Base-by-base conservation (phyloP, 2,113 vertebrate species). In the Archocentrus centrarchus region DNA sequence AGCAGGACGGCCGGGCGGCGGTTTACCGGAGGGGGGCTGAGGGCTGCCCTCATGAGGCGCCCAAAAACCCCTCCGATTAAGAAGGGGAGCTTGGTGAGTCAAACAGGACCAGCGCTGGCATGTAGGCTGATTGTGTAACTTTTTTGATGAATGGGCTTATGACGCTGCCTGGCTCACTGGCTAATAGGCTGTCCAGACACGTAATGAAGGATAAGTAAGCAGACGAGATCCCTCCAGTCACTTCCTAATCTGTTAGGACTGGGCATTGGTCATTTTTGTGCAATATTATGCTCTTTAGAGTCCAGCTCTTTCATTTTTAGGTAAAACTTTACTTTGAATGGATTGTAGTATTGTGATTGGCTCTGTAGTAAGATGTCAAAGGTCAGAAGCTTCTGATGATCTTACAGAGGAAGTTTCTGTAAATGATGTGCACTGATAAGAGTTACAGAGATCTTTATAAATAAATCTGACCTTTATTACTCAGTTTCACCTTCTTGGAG, bases 1-100 rank as follows among this genome's bases (percentile, higher is more conserved):
- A 70, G 70, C 90, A 91, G 90, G 78, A 95, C 88, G 94, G 93
- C 94, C 3, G 90, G 92, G 39, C 90, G 88, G 17, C 79, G 87
- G 77, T 66, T 96, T 47, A 76, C 92, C 0, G 88, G 90, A 75
- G 91, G 86, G 89, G 90, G 90, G 75, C 85, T 88, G 37, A 85
- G 89, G 92, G 91, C 89, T 5, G 92, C 90, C 88, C 87, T 94
- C 68, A 76, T 15, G 2, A 79, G 86, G 77, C 92, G 89, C 81
- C 91, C 92, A 8, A 41, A 11, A 59, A 92, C 84, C 92, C 94
- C 94, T 84, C 87, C 86, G 11, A 22, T 87, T 44, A 83, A 60
- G 61, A 89, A 88, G 80, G 83, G 86, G 61, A 85, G 78, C 55
- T 59, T 3, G 89, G 92, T 93, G 82, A 94, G 89, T 89, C 11